Conservation (phyloP, 30 jellyfish, hydroid and myxozoan species). For the Sanderia malayensis region DNA sequence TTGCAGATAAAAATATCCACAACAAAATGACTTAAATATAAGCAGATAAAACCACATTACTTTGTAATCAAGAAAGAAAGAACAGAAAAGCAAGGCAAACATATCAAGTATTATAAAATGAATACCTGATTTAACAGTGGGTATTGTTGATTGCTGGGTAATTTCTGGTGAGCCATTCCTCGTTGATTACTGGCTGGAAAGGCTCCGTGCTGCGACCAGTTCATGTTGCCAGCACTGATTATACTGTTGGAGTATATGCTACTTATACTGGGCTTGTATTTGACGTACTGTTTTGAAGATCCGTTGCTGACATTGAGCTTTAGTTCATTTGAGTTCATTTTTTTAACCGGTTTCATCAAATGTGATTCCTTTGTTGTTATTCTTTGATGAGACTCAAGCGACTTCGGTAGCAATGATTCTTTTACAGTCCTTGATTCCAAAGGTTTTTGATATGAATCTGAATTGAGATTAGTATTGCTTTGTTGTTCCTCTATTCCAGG, state of each 20-base stretch:
- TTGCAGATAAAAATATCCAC: too few species aligned
- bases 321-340: constrained; percentile 16
- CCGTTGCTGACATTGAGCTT: constrained; percentile 42
- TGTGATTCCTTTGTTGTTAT: background rate
- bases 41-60: too few species aligned
- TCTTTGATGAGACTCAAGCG: constrained; percentile 2
- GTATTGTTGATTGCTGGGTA: constrained; percentile 22
- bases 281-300: constrained; percentile 39
- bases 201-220: constrained; percentile 49
- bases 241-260: constrained; percentile 6
- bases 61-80: too few species aligned
- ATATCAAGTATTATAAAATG: too few species aligned
- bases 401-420: background rate
- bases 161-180: constrained; percentile 13
- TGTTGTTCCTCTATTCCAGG: background rate
- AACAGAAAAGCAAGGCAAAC: too few species aligned
- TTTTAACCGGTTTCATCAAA: constrained; percentile 22
- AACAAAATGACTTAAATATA: too few species aligned
- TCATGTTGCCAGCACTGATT: constrained; percentile 56
- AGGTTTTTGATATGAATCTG: background rate
- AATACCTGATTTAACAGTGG: constrained; percentile 1
- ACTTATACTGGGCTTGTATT: constrained; percentile 37
- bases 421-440: background rate
- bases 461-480: background rate
- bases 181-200: constrained; percentile 30